Conservation (phyloP, 2,888 invertebrate species). For the Petrolisthes manimaculis region DNA sequence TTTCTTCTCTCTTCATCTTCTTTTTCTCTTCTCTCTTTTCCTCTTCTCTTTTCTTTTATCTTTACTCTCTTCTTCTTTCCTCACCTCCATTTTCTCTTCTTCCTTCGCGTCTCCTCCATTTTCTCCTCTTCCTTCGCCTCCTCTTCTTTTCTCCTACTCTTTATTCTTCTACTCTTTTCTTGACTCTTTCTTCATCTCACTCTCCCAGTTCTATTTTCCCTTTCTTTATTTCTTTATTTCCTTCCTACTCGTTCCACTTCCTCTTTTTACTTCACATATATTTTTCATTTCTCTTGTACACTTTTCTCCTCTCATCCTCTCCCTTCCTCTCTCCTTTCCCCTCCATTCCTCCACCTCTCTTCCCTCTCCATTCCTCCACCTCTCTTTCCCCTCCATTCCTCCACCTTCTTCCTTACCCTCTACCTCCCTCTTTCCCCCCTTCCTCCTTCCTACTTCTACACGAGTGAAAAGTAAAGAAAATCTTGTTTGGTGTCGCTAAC, state of each 20-base stretch:
- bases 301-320: background rate
- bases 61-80: background rate
- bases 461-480: background rate
- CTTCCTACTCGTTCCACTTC: background rate
- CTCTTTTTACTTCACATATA: background rate
- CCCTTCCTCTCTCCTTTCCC: background rate
- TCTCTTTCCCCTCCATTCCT: background rate
- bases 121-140: background rate
- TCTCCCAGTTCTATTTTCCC: background rate
- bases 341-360: background rate
- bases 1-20: background rate
- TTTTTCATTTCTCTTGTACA: background rate
- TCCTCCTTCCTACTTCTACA: background rate
- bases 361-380: background rate
- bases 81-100: background rate
- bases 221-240: background rate
- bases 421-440: slow-evolving; percentile 28
- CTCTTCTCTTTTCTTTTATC: background rate
- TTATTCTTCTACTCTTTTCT: background rate
- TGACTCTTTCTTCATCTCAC: background rate
- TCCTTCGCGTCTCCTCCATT: background rate
- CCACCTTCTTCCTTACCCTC: slow-evolving; percentile 26
- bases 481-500: background rate
- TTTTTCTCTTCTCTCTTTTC: background rate
- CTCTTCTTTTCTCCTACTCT: background rate